Conservation (phyloP, 2,797 vertebrate genomes). For the Pempheris klunzingeri region DNA sequence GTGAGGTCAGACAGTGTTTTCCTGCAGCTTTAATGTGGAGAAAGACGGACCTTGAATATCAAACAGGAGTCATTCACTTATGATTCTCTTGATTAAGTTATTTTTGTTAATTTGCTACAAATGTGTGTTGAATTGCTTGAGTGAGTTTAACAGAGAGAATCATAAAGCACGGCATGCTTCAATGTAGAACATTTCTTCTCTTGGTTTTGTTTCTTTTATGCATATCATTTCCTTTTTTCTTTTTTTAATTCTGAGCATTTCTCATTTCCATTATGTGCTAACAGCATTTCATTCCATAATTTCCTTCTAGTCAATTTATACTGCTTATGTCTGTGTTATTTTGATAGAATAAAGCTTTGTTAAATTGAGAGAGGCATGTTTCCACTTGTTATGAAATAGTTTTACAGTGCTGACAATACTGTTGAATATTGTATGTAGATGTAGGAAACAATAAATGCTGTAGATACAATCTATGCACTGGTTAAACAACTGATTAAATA, state of each 20-base stretch:
- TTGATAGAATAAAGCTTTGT: not conserved
- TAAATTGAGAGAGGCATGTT: not conserved
- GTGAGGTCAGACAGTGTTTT: constrained; percentile 23
- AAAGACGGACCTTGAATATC: not conserved
- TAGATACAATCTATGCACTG: not conserved
- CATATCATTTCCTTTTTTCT: not conserved
- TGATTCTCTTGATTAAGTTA: not conserved
- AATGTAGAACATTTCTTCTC: not conserved
- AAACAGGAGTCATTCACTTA: not conserved
- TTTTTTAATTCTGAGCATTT: not conserved
- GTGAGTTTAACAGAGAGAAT: not conserved
- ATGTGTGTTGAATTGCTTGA: not conserved
- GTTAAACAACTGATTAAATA: not conserved
- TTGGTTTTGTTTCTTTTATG: constrained; percentile 5
- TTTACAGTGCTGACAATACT: not conserved
- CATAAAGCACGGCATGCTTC: constrained; percentile 2
- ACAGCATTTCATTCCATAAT: not conserved
- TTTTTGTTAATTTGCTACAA: constrained; percentile 11
- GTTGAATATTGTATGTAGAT: not conserved
- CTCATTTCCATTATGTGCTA: not conserved
- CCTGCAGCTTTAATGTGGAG: not conserved
- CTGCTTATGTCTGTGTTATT: not conserved
- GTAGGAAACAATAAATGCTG: not conserved
- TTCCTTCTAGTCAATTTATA: not conserved
- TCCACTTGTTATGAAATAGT: not conserved